Base-by-base conservation (phyloP, 2,888 invertebrate species). In the Plutella xylostella region DNA sequence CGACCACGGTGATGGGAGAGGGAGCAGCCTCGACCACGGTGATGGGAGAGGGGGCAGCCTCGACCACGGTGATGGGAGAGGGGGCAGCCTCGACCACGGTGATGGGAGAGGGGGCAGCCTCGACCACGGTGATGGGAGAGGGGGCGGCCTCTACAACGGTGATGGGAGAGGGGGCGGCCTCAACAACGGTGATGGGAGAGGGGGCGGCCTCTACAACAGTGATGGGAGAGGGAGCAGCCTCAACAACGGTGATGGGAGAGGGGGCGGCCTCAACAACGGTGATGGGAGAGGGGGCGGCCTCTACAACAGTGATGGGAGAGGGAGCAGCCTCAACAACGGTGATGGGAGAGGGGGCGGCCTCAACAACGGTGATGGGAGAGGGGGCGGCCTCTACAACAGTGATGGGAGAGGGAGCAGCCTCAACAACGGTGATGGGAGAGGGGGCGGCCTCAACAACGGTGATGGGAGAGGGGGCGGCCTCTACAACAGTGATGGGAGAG, bases 281-380 rank as follows among this genome's bases (percentile, higher is more conserved):
- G 15, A 25, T 21, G 20, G 44, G 22, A 17, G 19, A n/a, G 42
- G 21, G 15, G n/a, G 18, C 45, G 12, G 18, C 15, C 12, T 30
- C 47, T 7, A 25, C 41, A 15, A 41, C 40, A 25, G 20, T 22
- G 25, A 53, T 48, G 30, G 46, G 42, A 30, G 38, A 48, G 43
- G 52, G 52, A 34, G 42, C 50, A 15, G 45, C 18, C 6, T 49
- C 51, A 9, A 48, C 56, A 40, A 28, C 9, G n/a, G n/a, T n/a
- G 51, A 64, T 60, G 11, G 52, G 47, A 43, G 60, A 55, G 35
- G 50, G 33, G 44, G 65, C 56, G 52, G 61, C 38, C 12, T 46
- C 46, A n/a, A 43, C 45, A 15, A 43, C 43, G 43, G 31, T 20
- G 41, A 42, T 42, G 33, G 42, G 25, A 2, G 21, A 21, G 30